Evolutionary conservation across 2,113 vertebrate genomes (phyloP).

Genomic region (Capricornis sumatraensis): DNA sequence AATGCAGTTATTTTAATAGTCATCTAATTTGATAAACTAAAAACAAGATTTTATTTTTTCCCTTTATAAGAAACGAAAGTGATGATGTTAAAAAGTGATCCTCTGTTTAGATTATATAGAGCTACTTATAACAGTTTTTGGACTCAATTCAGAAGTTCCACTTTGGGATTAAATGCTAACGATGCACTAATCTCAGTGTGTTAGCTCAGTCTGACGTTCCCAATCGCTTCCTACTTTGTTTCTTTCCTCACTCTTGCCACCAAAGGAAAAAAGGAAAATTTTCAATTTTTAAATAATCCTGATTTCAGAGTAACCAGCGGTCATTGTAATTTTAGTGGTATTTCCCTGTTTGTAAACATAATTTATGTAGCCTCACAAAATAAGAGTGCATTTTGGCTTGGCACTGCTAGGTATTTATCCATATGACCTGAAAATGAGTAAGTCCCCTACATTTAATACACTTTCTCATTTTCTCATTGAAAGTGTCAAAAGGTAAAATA

Average conservation of each 20-base stretch:
- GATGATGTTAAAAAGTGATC: neutral
- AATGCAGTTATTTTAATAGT: neutral
- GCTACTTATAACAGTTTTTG: neutral
- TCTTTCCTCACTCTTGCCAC: neutral
- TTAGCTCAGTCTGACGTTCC: neutral
- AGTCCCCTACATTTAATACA: neutral
- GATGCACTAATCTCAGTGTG: neutral
- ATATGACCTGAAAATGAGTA: neutral
- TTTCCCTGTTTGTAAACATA: neutral
- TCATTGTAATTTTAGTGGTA: neutral
- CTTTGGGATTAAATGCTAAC: neutral
- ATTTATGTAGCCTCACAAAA: neutral
- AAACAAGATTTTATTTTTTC: neutral
- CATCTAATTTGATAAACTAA: constrained; percentile 2
- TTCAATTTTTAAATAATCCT: neutral
- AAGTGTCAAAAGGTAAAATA: neutral
- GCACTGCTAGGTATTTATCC: neutral
- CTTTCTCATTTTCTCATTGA: neutral
- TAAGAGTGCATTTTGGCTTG: neutral
- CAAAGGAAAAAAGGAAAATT: neutral
- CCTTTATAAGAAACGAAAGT: neutral
- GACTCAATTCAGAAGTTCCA: neutral
- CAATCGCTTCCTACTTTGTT: neutral
- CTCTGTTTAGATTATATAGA: neutral
- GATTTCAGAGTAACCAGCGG: neutral